Base-by-base conservation (phyloP, 2,888 invertebrate species). In the Drosophila longiperda region DNA sequence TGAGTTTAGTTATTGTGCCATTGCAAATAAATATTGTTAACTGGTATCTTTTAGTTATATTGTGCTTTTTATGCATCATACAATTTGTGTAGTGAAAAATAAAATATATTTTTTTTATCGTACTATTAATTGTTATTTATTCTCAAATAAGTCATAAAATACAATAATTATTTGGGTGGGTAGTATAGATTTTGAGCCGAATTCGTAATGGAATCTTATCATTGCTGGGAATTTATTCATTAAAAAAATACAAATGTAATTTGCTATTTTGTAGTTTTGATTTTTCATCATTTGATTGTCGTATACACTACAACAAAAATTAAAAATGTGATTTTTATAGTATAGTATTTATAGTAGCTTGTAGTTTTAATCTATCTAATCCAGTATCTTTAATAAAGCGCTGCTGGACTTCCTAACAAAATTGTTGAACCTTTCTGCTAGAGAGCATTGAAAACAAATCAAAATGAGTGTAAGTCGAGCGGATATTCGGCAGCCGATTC, bases 401-500 rank as follows among this genome's bases (percentile, higher is more conserved):
- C 11, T n/a, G 17, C 36, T 9, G 26, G 12, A 26, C 40, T 15
- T 20, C 3, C 17, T 17, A 6, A 42, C 12, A 23, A n/a, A 36
- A 11, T 8, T 38, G 3, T 29, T 8, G n/a, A n/a, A 17, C 53
- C 0, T 8, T 17, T 36, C 5, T 5, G 20, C n/a, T 3, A n/a
- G n/a, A 26, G 45, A 12, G 66, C 49, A 40, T 17, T 12, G n/a
- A 6, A 52, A 61, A 17, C 36, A 59, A 20, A 7, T 15, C 20
- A 45, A 26, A 48, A 29, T 36, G 17, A 26, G 33, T 53, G 34
- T 42, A 32, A 23, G 34, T 29, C 29, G 33, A 23, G 11, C 58
- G 32, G 42, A 58, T 23, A 62, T 50, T 48, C 20, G n/a, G 23
- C 60, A 29, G 40, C 8, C 26, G 26, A 42, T 40, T 55, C 59